Evolutionary conservation across 2,888 invertebrate genomes (phyloP).

Genomic region (Octodonta nipae): DNA sequence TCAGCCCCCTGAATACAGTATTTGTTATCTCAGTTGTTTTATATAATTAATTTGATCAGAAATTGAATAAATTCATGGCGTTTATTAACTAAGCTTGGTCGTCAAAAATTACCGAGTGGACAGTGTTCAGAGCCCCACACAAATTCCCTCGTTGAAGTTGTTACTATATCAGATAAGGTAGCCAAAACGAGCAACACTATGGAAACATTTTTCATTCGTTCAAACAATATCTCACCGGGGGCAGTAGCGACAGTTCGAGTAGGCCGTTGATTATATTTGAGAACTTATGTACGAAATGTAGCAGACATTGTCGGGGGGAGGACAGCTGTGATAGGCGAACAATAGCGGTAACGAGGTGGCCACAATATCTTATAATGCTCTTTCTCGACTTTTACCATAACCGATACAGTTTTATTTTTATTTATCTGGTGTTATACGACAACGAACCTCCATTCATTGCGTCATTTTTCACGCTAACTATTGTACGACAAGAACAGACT

Average conservation of each 20-base stretch:
- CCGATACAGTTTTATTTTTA: constrained; percentile 14
- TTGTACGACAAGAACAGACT: constrained; percentile 8
- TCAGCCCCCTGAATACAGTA: no score
- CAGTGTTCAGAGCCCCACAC: no score
- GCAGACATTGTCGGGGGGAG: no score
- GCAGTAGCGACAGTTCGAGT: constrained; percentile 14
- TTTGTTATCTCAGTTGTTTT: no score
- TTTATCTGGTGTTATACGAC: constrained; percentile 10
- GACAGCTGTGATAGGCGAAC: constrained; percentile 29
- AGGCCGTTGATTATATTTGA: constrained; percentile 12
- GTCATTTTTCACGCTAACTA: constrained; percentile 10
- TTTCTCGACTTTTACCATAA: constrained; percentile 13
- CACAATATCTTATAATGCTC: constrained; percentile 23
- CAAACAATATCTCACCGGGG: constrained; percentile 10
- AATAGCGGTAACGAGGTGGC: constrained; percentile 34
- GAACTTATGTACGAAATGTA: constrained; percentile 23
- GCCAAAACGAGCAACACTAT: no score
- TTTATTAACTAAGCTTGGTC: no score
- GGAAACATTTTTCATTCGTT: no score
- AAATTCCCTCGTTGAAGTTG: no score
- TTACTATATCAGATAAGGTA: no score
- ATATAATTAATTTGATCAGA: no score
- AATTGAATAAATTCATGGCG: no score
- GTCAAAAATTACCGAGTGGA: no score
- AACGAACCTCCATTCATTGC: constrained; percentile 12